These are phyloP conservation scores for Parnassius apollo DNA, from an alignment of 2,888 invertebrate genomes.

Conservation along the genomic window DNA sequence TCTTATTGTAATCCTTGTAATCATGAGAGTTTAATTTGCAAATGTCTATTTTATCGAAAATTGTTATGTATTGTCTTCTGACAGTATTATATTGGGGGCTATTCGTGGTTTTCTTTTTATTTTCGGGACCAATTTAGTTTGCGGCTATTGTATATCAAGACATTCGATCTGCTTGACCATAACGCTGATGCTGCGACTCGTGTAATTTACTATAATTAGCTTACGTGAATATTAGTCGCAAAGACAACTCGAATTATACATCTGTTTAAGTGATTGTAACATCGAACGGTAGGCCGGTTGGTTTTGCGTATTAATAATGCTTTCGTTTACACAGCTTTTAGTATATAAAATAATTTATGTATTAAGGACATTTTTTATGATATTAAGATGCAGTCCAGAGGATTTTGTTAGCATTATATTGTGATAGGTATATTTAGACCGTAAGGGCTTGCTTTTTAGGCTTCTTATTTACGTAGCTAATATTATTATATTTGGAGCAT, in stretches of 20 bases:
- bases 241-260: not conserved
- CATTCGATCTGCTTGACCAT: not conserved
- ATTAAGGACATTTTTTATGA: not conserved
- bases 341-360: conserved; percentile 5
- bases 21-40: not conserved
- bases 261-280: too few species aligned
- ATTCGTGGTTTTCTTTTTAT: not conserved
- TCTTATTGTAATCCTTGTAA: not conserved
- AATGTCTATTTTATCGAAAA: not conserved
- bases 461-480: not conserved
- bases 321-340: conserved; percentile 1
- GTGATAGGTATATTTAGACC: conserved; percentile 8
- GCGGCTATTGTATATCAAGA: not conserved
- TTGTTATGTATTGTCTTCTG: not conserved
- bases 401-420: conserved; percentile 4
- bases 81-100: not conserved
- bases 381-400: conserved; percentile 6
- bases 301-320: conserved; percentile 6
- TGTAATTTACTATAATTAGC: conserved; percentile 7
- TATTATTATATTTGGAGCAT: not conserved
- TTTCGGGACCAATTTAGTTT: conserved; percentile 4
- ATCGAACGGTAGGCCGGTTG: not conserved
- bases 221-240: conserved; percentile 6
- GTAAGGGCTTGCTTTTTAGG: not conserved
- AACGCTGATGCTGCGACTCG: not conserved